Evolutionary conservation across 2,888 invertebrate genomes (phyloP).

Genomic region (Eugnorisma glareosa): DNA sequence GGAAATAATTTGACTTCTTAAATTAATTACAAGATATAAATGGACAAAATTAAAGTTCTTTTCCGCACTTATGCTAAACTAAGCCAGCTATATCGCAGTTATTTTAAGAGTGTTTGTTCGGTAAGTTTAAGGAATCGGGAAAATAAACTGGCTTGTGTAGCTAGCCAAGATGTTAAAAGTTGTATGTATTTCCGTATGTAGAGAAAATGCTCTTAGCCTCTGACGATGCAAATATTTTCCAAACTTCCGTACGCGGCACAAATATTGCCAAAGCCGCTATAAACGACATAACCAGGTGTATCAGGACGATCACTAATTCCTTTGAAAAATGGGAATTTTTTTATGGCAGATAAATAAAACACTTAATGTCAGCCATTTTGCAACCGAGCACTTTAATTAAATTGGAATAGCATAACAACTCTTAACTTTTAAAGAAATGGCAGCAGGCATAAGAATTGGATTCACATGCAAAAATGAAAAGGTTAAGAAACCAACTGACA

Average conservation of each 20-base stretch:
- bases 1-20: too few relatives aligned
- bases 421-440: conserved; percentile 4
- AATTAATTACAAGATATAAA: background rate
- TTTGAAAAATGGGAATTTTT: background rate
- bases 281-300: background rate
- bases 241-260: conserved; percentile 9
- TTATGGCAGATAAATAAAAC: background rate
- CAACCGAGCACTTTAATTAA: background rate
- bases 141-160: conserved; percentile 19
- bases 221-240: conserved; percentile 13
- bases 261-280: background rate
- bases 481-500: background rate
- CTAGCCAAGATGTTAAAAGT: conserved; percentile 21
- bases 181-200: conserved; percentile 38
- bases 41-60: background rate
- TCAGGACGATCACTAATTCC: background rate
- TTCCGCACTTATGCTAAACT: background rate
- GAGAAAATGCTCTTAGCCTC: conserved; percentile 39
- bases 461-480: conserved; percentile 9
- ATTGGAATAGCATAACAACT: background rate
- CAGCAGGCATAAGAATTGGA: conserved; percentile 8
- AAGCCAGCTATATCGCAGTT: conserved; percentile 15
- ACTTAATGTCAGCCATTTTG: background rate
- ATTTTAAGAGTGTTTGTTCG: conserved; percentile 12
- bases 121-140: conserved; percentile 20